These are phyloP conservation scores for Trachemys scripta DNA, from an alignment of 2,113 vertebrate species.

Conservation along the genomic window DNA sequence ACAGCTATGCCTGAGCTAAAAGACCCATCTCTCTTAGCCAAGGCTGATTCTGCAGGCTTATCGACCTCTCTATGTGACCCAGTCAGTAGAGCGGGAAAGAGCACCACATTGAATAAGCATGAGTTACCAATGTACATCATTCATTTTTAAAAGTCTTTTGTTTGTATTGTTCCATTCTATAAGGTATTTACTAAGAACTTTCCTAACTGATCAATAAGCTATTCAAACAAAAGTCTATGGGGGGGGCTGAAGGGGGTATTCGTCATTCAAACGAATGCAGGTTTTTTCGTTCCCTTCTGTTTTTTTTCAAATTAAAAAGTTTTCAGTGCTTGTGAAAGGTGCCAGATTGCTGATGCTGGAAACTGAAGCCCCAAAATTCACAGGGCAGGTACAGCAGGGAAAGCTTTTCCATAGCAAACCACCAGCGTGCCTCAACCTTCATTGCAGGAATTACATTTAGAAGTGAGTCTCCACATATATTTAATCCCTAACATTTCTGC, in stretches of 20 bases:
- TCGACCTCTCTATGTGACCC: neutral
- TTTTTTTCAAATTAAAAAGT: neutral
- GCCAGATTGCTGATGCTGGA: neutral
- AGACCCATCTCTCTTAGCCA: neutral
- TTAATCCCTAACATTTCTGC: neutral
- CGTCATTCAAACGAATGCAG: neutral
- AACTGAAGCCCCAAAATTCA: neutral
- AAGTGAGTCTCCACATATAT: neutral
- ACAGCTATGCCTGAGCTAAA: neutral
- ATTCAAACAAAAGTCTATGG: neutral
- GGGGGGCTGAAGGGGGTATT: neutral
- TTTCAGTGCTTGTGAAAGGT: neutral
- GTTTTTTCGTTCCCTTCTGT: neutral
- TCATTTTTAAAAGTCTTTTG: fast-evolving
- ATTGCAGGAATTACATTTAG: neutral
- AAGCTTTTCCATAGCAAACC: neutral
- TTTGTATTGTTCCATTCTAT: neutral
- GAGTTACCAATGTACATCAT: constrained; percentile 38
- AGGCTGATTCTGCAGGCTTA: neutral
- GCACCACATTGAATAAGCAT: neutral
- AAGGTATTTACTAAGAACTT: neutral
- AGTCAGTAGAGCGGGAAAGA: neutral
- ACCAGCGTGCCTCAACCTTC: neutral
- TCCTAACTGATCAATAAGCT: fast-evolving
- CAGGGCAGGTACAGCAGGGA: neutral